A percentile compares a stretch with the other conserved stretches of the same genome.
Conservation (phyloP, 2,888 invertebrate species). For the Phengaris arion region DNA sequence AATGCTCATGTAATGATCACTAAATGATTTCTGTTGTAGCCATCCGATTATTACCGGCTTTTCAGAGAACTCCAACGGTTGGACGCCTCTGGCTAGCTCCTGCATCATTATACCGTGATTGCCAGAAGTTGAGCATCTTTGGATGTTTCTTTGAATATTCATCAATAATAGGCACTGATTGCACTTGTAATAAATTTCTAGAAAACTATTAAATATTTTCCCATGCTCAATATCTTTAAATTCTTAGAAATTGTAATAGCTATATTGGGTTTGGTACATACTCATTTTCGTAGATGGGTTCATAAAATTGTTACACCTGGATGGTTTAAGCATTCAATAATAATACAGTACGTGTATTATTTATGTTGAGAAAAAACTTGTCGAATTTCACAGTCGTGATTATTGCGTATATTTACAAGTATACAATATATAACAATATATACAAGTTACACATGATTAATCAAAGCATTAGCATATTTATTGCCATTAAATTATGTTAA, state of each 20-base stretch:
- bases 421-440: no score
- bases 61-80: constrained; percentile 42
- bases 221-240: background rate
- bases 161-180: constrained; percentile 19
- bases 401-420: background rate
- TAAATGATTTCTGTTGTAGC: constrained; percentile 27
- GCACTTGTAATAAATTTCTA: constrained; percentile 49
- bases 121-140: constrained; percentile 32
- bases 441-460: background rate
- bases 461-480: background rate
- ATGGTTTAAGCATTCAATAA: background rate
- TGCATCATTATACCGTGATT: constrained; percentile 33
- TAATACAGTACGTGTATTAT: background rate
- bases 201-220: constrained; percentile 19
- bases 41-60: constrained; percentile 38
- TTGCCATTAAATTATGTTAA: background rate
- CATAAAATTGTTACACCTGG: background rate
- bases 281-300: background rate
- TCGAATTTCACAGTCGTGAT: background rate
- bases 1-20: constrained; percentile 36
- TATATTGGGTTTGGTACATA: background rate
- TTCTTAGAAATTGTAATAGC: background rate
- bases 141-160: constrained; percentile 19
- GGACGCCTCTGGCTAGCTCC: constrained; percentile 36
- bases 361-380: background rate